Evolutionary conservation across 2,888 invertebrate genomes (phyloP), one percentile per base, ranked within the genome.

Genomic region (Pardosa pseudoannulata): DNA sequence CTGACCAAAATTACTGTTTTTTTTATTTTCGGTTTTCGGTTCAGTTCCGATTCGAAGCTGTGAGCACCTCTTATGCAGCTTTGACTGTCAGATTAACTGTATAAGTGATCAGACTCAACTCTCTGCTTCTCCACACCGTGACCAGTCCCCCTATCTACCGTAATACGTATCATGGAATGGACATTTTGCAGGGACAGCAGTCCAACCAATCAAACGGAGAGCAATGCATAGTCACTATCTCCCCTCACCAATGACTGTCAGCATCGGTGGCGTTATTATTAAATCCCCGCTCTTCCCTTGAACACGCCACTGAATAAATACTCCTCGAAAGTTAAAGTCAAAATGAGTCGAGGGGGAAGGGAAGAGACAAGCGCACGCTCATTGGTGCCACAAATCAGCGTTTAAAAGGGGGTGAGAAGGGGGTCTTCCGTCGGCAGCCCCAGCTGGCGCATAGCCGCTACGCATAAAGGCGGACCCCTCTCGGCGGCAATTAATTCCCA

Each of bases 341-440:
- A n/a, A n/a, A n/a, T n/a, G n/a, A n/a, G n/a, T n/a, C 5, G 56
- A 56, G 16, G 23, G 19, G 23, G 23, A 11, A 46, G 41, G 23
- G 56, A 23, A 16, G 46, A 16, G 46, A 11, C 16, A 23, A 23
- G 11, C 75, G 83, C 68, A 83, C 83, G 83, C 78, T 78, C 72
- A 83, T 83, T 83, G 83, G 83, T 73, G 83, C 83, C 83, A 83
- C 83, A 83, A 83, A 83, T 83, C 83, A 83, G 67, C 71, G 56
- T 56, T 56, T 56, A 62, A 46, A 46, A 46, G 74, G 56, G 65
- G 56, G 23, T n/a, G n/a, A 46, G 46, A n/a, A n/a, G 41, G 16
- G 16, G 9, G 16, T 11, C n/a, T n/a, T n/a, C n/a, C n/a, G n/a
- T n/a, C n/a, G n/a, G n/a, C 36, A 36, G 36, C 23, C 23, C 83